Evolutionary conservation across 2,113 vertebrate species (phyloP).

Genomic region (Recurvirostra avosetta): DNA sequence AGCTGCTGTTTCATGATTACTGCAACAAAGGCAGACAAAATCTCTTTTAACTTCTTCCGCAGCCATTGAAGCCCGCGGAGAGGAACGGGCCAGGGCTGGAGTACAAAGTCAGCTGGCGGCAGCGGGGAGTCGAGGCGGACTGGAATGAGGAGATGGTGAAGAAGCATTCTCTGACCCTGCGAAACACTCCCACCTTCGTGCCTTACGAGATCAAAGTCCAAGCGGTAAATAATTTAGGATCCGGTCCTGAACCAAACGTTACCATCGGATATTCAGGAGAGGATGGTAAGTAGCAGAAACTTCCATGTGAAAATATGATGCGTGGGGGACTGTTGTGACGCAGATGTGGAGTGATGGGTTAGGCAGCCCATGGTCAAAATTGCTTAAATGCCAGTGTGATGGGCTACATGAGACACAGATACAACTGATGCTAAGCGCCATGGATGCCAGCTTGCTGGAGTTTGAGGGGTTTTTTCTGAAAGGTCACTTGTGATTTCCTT

Average conservation of each 20-base stretch:
- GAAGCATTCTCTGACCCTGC: conserved; percentile 84
- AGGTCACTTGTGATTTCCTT: background rate
- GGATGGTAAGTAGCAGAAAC: conserved; percentile 81
- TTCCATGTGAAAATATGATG: rapidly evolving
- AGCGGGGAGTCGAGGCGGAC: conserved; percentile 72
- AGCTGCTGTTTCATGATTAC: background rate
- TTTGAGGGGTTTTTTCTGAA: background rate
- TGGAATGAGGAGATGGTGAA: conserved; percentile 88
- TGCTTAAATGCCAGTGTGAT: background rate
- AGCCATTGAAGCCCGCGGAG: conserved; percentile 87
- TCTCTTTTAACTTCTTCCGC: background rate
- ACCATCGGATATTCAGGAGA: conserved; percentile 89
- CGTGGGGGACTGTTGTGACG: background rate
- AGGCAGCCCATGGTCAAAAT: background rate
- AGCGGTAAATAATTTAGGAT: conserved; percentile 84
- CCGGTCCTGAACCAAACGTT: conserved; percentile 83
- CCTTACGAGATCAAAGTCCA: conserved; percentile 94
- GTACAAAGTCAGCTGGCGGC: conserved; percentile 89
- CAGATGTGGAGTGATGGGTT: background rate
- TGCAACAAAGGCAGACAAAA: background rate
- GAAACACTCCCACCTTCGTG: conserved; percentile 87
- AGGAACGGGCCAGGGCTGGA: conserved; percentile 90
- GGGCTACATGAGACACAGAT: background rate
- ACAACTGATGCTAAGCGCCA: rapidly evolving
- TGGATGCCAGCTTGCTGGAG: background rate